A percentile compares a stretch with the other conserved stretches of the same genome.
Evolutionary conservation across 2,888 invertebrate species (phyloP).

Genomic region (Rhopalosiphum nymphaeae): DNA sequence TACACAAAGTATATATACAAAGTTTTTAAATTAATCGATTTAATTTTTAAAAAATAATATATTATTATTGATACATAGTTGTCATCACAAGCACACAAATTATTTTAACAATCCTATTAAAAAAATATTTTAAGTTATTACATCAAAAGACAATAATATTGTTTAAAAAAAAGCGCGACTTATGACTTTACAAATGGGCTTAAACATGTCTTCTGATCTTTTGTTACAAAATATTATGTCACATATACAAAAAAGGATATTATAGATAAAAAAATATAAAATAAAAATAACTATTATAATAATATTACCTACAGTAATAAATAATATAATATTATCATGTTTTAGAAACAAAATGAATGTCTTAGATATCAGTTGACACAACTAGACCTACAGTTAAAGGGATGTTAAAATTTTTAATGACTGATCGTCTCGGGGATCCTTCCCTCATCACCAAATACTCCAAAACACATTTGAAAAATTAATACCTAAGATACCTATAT

Average conservation of each 20-base stretch:
- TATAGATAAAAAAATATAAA: background rate
- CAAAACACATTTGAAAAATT: background rate
- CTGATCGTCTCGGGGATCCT: too few species aligned
- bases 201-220: background rate
- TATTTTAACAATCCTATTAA: background rate
- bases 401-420: background rate
- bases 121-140: too few species aligned
- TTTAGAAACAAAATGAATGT: background rate
- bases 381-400: background rate
- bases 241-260: background rate
- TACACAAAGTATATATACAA: too few species aligned
- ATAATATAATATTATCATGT: background rate
- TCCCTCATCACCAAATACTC: background rate
- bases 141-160: background rate
- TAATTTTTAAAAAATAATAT: background rate
- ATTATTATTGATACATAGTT: background rate
- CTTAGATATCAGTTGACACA: background rate
- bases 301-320: background rate
- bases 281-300: background rate
- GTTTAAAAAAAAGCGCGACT: background rate
- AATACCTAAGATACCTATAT: background rate
- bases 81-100: background rate
- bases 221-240: background rate
- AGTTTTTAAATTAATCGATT: background rate
- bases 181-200: background rate